Conservation (phyloP, 2,113 vertebrate genomes). For the Cebidichthys violaceus region DNA sequence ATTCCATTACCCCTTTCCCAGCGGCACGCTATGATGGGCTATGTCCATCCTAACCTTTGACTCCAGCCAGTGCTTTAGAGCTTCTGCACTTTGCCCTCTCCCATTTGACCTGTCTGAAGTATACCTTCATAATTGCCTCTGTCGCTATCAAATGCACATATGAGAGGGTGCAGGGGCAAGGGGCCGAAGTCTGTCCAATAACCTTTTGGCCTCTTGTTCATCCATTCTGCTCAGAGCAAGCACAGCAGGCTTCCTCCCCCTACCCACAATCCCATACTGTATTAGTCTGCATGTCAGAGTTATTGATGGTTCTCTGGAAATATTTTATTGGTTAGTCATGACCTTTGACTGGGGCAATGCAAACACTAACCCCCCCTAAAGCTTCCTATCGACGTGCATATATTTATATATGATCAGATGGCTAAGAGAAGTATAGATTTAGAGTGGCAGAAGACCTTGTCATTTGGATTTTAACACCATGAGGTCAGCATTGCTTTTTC, state of each 20-base stretch:
- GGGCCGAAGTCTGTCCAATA: constrained; percentile 76
- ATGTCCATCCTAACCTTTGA: constrained; percentile 83
- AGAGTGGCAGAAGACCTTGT: constrained; percentile 43
- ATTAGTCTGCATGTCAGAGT: constrained; percentile 81
- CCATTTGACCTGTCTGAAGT: constrained; percentile 85
- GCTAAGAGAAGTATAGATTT: constrained; percentile 75
- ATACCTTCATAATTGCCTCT: constrained; percentile 86
- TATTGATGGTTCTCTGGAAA: constrained; percentile 82
- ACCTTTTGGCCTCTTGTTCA: constrained; percentile 83
- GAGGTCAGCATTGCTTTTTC: constrained; percentile 60
- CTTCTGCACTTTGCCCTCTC: constrained; percentile 83
- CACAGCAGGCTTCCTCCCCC: constrained; percentile 64
- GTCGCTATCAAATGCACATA: constrained; percentile 83
- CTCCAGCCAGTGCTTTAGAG: constrained; percentile 81
- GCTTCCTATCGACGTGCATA: constrained; percentile 66
- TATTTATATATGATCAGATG: constrained; percentile 66
- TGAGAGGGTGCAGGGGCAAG: constrained; percentile 66
- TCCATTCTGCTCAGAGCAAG: constrained; percentile 71
- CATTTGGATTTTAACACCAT: constrained; percentile 66
- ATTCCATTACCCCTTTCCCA: constrained; percentile 70
- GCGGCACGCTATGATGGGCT: constrained; percentile 65
- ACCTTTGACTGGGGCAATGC: constrained; percentile 82
- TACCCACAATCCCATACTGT: constrained; percentile 79
- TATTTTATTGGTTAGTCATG: constrained; percentile 84
- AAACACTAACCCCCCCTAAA: constrained; percentile 79